Evolutionary conservation across 1,140 invertebrate genomes (phyloP), one percentile per base, ranked within the genome.

Genomic region (Gonioctena quinquepunctata): DNA sequence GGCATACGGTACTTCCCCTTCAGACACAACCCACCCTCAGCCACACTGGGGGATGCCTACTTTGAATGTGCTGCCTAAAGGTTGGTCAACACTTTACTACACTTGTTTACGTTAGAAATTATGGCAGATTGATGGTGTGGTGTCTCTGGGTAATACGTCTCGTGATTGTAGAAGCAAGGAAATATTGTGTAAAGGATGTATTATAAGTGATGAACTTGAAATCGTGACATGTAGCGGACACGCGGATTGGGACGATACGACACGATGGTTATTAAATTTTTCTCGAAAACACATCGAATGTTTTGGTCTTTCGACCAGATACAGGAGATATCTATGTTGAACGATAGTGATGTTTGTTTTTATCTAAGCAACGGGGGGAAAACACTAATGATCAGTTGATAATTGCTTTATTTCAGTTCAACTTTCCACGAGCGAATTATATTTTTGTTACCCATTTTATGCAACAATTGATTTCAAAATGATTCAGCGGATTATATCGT

Each of bases 1-100:
- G 60, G 60, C 60, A 21, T 62, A 62, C 60, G 60, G 60, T 8
- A 28, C 26, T 42, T 62, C 60, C 27, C 60, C 60, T 42, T 19
- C 60, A 48, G 60, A 62, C 18, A 62, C 60, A n/a, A 33, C 60
- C 27, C 8, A 7, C 19, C 60, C 60, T 3, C 60, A 62, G 8
- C 60, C 60, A 16, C 33, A 42, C 18, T 62, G 60, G 26, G 60
- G 60, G 57, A 16, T 62, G 33, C 27, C 60, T 18, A 62, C 33
- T 62, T 11, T 62, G 11, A 33, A 33, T 18, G 18, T n/a, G 11
- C 11, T 62, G 8, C 27, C 60, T 18, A 62, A 62, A 62, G 60
- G 60, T 62, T 33, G 26, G 60, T 62, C 26, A 18, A 59, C 23
- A 23, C 25, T n/a, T 59, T 23, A n/a, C 25, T 22, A 5, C 21